Evolutionary conservation across 1,140 invertebrate genomes (phyloP).

Genomic region (Drosophila saltans): DNA sequence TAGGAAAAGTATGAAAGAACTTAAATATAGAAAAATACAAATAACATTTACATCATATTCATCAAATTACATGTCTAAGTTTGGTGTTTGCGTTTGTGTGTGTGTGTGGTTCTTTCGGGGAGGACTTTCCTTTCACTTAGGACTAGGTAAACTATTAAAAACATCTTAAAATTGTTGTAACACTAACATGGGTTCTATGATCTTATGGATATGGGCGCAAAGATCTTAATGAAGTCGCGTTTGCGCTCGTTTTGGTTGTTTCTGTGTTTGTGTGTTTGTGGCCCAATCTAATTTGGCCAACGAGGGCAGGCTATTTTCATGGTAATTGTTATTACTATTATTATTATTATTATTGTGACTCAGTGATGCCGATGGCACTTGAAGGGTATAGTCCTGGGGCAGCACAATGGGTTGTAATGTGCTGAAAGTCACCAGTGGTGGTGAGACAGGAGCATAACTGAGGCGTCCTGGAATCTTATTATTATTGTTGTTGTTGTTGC

Average conservation of each 20-base stretch:
- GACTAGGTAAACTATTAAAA: slow-evolving; percentile 36
- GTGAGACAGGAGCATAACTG: slow-evolving; percentile 55
- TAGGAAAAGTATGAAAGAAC: slow-evolving; percentile 14
- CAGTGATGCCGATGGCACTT: slow-evolving; percentile 49
- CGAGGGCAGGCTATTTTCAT: slow-evolving; percentile 35
- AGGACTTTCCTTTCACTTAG: slow-evolving; percentile 5
- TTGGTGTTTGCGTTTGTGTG: slow-evolving; percentile 29
- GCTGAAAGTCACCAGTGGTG: slow-evolving; percentile 61
- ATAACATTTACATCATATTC: slow-evolving; percentile 49
- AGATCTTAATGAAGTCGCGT: slow-evolving; percentile 42
- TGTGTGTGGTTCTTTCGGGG: slow-evolving; percentile 4
- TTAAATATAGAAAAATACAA: slow-evolving; percentile 51
- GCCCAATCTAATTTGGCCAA: slow-evolving; percentile 48
- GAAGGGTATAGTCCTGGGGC: slow-evolving; percentile 56
- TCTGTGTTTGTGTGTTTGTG: slow-evolving; percentile 32
- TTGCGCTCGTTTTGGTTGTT: slow-evolving; percentile 49
- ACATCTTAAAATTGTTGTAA: slow-evolving; percentile 45
- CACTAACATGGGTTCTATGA: slow-evolving; percentile 34
- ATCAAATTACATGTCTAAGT: slow-evolving; percentile 43
- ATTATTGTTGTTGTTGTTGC: neutral
- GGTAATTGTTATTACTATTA: slow-evolving; percentile 29
- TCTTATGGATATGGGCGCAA: slow-evolving; percentile 43
- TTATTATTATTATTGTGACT: slow-evolving; percentile 37
- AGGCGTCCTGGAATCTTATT: slow-evolving; percentile 38
- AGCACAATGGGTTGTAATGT: slow-evolving; percentile 60